Percentiles rank a stretch among this genome's conserved stretches.
phyloP scores from a whole-genome alignment of 64 coral and sea anemone genomes.

The Acropora tenuis region DNA sequence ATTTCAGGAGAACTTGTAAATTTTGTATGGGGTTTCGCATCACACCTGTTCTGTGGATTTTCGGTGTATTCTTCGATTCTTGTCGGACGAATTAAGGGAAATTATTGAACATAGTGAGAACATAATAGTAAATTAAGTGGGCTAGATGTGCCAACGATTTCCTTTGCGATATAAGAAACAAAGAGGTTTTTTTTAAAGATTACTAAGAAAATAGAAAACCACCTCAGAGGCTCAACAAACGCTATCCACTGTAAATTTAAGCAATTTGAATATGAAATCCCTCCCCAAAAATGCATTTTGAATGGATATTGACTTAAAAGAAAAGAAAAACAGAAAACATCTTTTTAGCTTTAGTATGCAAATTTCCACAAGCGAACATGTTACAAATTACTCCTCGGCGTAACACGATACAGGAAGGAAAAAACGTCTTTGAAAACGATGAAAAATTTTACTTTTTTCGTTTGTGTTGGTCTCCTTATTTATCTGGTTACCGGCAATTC shows the following conservation, averaged over 20 bases:
- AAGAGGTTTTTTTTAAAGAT: not conserved
- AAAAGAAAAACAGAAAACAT: not conserved
- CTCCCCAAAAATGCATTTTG: conserved; percentile 22
- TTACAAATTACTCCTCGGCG: not conserved
- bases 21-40: not conserved
- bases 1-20: not conserved
- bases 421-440: not conserved
- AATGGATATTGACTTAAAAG: conserved; percentile 35
- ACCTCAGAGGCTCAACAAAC: not conserved
- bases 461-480: not conserved
- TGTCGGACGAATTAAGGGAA: not conserved
- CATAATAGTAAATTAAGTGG: conserved; percentile 28
- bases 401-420: not conserved
- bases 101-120: not conserved
- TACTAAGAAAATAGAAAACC: not conserved
- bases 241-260: not conserved
- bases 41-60: conserved; percentile 20
- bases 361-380: not conserved
- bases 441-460: not conserved
- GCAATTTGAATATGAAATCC: conserved; percentile 5
- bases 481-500: too few relatives aligned
- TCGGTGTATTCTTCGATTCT: not conserved
- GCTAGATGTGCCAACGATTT: not conserved
- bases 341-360: conserved; percentile 27
- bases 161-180: not conserved